Evolutionary conservation across 1,140 invertebrate species (phyloP).

Genomic region (Apis cerana): DNA sequence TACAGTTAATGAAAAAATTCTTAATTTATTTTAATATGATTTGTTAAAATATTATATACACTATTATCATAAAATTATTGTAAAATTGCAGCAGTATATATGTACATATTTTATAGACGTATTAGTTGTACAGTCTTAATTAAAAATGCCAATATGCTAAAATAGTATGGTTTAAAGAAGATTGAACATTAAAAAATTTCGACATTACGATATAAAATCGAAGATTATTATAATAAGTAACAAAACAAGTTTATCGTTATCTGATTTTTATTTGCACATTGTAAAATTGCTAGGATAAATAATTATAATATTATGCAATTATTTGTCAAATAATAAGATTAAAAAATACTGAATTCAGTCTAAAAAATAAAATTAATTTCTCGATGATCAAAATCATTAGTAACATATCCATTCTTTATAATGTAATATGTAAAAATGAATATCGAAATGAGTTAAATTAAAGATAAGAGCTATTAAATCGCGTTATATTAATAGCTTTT

Average conservation of each 20-base stretch:
- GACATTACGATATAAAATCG: background rate
- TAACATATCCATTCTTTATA: background rate
- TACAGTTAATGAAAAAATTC: slow-evolving; percentile 29
- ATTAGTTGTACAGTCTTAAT: slow-evolving; percentile 13
- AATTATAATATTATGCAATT: slow-evolving; percentile 30
- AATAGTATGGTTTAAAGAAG: background rate
- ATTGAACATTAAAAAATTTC: background rate
- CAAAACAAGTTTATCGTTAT: slow-evolving; percentile 1
- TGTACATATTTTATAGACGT: slow-evolving; percentile 24
- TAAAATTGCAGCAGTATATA: background rate
- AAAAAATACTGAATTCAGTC: slow-evolving; percentile 52
- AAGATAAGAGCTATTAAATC: background rate
- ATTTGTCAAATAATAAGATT: slow-evolving; percentile 41
- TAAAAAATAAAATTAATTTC: slow-evolving; percentile 37
- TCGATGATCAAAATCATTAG: slow-evolving; percentile 1
- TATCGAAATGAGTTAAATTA: background rate
- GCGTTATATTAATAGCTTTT: no score
- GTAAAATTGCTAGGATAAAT: slow-evolving; percentile 5
- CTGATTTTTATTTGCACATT: background rate
- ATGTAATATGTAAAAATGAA: background rate
- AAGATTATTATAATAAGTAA: background rate
- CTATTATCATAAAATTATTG: slow-evolving; percentile 53
- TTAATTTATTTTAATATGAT: slow-evolving; percentile 33
- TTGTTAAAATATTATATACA: slow-evolving; percentile 61
- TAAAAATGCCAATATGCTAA: slow-evolving; percentile 18